A percentile compares a stretch with the other conserved stretches of the same genome.
Conservation (phyloP, 1,140 invertebrate genomes). For the Pogonomyrmex californicus region DNA sequence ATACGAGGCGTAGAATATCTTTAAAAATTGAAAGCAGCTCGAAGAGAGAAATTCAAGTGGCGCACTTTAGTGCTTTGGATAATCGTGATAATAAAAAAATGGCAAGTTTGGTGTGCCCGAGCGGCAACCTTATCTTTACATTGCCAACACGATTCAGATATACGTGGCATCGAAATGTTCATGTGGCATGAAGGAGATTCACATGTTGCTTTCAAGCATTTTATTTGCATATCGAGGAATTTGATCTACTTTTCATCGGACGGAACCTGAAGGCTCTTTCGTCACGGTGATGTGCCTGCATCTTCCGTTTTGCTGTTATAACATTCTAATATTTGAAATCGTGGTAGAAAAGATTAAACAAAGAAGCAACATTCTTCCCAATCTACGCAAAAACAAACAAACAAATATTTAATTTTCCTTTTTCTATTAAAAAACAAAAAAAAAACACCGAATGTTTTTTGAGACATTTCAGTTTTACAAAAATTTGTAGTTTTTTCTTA, state of each 20-base stretch:
- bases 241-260: neutral
- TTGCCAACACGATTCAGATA: conserved; percentile 19
- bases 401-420: neutral
- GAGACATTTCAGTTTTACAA: neutral
- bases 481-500: conserved; percentile 10
- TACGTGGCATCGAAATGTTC: conserved; percentile 66
- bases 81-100: conserved; percentile 52
- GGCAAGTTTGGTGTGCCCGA: neutral
- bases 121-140: conserved; percentile 58
- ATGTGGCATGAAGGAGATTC: conserved; percentile 20
- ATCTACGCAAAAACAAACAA: neutral
- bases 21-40: neutral
- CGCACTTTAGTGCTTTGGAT: neutral
- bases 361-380: neutral
- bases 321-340: neutral
- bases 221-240: conserved; percentile 62
- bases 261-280: neutral
- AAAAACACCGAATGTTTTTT: neutral
- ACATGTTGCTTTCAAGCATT: conserved; percentile 39
- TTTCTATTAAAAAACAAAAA: too few species aligned
- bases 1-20: neutral
- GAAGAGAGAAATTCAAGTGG: neutral
- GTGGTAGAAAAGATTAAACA: neutral
- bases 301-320: neutral
- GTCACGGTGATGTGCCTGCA: neutral